A percentile compares a stretch with the other conserved stretches of the same genome.
Conservation (phyloP, 2,113 vertebrate genomes). For the Sigmodon hispidus region DNA sequence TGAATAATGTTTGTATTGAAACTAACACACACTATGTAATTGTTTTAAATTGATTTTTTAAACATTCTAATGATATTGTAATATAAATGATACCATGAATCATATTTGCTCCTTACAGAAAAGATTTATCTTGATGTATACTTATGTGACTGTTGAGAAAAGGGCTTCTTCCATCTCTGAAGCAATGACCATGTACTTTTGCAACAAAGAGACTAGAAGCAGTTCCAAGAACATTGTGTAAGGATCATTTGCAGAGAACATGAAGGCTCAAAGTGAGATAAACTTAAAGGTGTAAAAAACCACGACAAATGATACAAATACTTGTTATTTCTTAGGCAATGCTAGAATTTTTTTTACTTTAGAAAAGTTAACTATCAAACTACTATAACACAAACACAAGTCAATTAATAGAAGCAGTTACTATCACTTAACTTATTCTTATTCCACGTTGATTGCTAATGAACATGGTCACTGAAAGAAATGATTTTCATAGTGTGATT, state of each 20-base stretch:
- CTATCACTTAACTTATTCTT: background rate
- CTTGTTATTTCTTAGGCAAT: background rate
- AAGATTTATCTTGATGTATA: background rate
- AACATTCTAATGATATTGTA: background rate
- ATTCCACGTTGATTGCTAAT: background rate
- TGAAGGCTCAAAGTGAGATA: background rate
- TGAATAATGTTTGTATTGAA: background rate
- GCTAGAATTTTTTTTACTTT: background rate
- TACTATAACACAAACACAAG: background rate
- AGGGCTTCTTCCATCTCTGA: background rate
- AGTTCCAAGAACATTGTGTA: background rate
- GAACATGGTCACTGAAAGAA: background rate
- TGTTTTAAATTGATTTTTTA: background rate
- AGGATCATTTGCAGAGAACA: background rate
- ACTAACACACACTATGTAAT: background rate
- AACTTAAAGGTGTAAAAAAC: background rate
- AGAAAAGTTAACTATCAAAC: background rate
- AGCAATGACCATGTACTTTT: background rate
- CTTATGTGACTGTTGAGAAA: background rate
- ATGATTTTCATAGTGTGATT: background rate
- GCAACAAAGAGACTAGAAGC: background rate
- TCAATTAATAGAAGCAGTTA: background rate
- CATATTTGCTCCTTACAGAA: background rate
- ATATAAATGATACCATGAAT: background rate
- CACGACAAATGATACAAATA: background rate